Evolutionary conservation across 2,797 vertebrate species (phyloP), one percentile per base, ranked within the genome.

Genomic region (Sciurus vulgaris): DNA sequence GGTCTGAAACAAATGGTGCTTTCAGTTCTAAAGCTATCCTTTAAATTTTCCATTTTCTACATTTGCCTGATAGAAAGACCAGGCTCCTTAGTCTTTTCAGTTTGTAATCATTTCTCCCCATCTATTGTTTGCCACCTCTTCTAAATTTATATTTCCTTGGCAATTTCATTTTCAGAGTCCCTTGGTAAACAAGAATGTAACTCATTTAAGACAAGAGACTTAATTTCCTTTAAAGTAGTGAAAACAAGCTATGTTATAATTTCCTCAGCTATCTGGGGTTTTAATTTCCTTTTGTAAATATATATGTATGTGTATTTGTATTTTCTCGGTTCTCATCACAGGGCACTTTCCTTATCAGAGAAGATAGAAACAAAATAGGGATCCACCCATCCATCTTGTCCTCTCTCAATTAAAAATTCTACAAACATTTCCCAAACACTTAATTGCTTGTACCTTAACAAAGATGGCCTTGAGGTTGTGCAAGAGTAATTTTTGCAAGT

Each of bases 261-360:
- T 89, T 90, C n/a, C 30, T 83, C 38, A 72, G 47, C 63, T 67
- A 63, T 73, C 51, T 67, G 74, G 35, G 59, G 7, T 70, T 93
- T 94, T 84, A 90, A 90, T 93, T 89, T 92, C 86, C 51, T 82
- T 92, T 72, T 44, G 41, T 78, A 49, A n/a, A 65, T 82, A 69
- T 69, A 49, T 76, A 59, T 44, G 13, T 82, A 69, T 81, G 49
- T 82, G 51, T 51, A 7, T 73, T 70, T 56, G 5, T 41, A 56
- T 22, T 51, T 61, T 82, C 28, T 44, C 63, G 44, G 81, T 77
- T 89, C 15, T 30, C 20, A 26, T 38, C 82, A 35, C 54, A 54
- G 63, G 18, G 13, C 24, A 49, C 4, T 72, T 14, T 89, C 20
- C 54, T 78, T 61, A 81, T 35, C 30, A 72, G 51, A 51, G n/a